Base-by-base conservation (phyloP, 2,113 vertebrate species). In the Proteles cristata region DNA sequence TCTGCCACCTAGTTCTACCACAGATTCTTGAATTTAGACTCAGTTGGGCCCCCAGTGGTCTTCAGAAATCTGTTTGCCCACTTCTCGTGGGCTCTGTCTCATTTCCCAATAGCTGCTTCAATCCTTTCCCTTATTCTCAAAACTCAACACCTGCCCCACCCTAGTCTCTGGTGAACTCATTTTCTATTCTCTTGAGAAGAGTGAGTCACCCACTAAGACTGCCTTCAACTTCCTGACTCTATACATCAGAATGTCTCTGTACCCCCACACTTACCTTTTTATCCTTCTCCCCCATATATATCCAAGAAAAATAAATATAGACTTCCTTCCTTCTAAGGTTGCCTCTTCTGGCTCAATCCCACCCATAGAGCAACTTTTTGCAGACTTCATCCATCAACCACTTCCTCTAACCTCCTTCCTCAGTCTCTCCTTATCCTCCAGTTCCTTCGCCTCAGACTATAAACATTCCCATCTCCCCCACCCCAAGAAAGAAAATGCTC, bases 301-400 rank as follows among this genome's bases (percentile, higher is more conserved):
- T 31, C 21, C 14, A 69, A 80, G 45, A 68, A 43, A 55, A 55
- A 55, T 5, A 79, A 31, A 33, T 25, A 61, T 31, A 23, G 1
- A 21, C 2, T 11, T 15, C 17, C 35, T 76, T 95, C 89, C 1
- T 0, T 89, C 68, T 90, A 84, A 39, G 82, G 21, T 63, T 83
- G 80, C 69, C 55, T 74, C n/a, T 94, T 97, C 50, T 94, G 69
- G 53, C 58, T 26, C 43, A 45, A 16, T 80, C 35, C 25, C 11
- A 87, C 61, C 25, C 50, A 95, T 82, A 95, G 63, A 83, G 10
- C 71, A 92, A 50, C 87, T 95, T 92, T 63, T 87, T 97, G 92
- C 90, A 93, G 73, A 76, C 0, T 4, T 89, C 28, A 48, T 68
- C 84, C 76, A 11, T 63, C 90, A 93, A 39, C 93, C 61, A 71